Evolutionary conservation across 2,113 vertebrate genomes (phyloP).

Genomic region (Trachemys scripta): DNA sequence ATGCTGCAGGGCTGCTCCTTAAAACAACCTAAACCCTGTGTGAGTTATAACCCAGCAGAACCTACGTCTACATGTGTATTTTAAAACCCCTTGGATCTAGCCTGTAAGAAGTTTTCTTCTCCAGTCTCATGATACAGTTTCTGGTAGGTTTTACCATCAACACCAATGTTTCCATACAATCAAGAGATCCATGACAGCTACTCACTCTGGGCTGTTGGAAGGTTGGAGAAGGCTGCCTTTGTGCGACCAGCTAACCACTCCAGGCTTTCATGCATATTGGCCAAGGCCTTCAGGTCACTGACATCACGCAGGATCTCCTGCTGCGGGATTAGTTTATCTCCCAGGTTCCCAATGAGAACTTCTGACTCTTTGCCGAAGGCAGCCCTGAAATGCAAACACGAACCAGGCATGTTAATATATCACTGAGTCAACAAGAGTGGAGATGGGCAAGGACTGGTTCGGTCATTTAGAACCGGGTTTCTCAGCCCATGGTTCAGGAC

Average conservation of each 20-base stretch:
- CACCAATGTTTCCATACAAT: background rate
- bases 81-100: background rate
- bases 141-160: background rate
- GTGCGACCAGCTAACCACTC: slow-evolving; percentile 94
- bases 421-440: background rate
- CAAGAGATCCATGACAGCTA: background rate
- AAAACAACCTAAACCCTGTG: background rate
- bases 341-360: slow-evolving; percentile 96
- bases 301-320: slow-evolving; percentile 96
- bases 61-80: background rate
- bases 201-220: slow-evolving; percentile 89
- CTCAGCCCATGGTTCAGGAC: background rate
- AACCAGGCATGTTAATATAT: background rate
- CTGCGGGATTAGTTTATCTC: slow-evolving; percentile 95
- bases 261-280: slow-evolving; percentile 98
- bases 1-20: background rate
- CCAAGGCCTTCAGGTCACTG: slow-evolving; percentile 96
- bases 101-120: background rate
- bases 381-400: slow-evolving; percentile 81
- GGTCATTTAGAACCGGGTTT: background rate
- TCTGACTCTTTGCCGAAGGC: slow-evolving; percentile 97
- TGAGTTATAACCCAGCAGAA: background rate
- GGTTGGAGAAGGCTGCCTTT: slow-evolving; percentile 87
- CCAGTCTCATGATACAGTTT: background rate
- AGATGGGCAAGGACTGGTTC: background rate